Conservation (phyloP, 2,888 invertebrate genomes). For the Synergus itoensis region DNA sequence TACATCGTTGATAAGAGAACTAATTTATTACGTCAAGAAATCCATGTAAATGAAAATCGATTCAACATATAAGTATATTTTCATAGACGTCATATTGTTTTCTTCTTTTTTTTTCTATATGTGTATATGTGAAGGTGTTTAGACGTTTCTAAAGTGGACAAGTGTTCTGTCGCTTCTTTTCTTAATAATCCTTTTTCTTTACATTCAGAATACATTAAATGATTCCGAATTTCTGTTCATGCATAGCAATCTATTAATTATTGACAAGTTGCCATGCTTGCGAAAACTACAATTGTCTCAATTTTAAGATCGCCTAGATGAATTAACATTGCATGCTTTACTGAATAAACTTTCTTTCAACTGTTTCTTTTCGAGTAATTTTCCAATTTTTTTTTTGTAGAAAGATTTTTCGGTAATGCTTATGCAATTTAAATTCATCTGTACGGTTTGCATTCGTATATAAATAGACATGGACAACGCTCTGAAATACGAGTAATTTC, state of each 20-base stretch:
- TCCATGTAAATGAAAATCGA: slow-evolving; percentile 64
- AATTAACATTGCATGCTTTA: slow-evolving; percentile 9
- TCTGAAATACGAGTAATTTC: background rate
- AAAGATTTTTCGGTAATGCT: background rate
- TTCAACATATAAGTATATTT: slow-evolving; percentile 69
- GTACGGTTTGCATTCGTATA: background rate
- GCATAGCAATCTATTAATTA: slow-evolving; percentile 49
- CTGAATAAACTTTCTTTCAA: background rate
- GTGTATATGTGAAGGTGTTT: background rate
- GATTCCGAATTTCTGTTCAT: background rate
- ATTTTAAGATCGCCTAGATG: slow-evolving; percentile 28
- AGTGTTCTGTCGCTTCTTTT: background rate
- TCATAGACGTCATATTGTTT: slow-evolving; percentile 63
- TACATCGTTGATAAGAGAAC: slow-evolving; percentile 58
- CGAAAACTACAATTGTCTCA: slow-evolving; percentile 60
- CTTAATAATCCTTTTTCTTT: background rate
- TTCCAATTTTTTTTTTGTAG: background rate
- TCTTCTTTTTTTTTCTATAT: background rate
- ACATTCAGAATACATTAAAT: background rate
- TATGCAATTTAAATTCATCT: slow-evolving; percentile 5
- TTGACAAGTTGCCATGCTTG: background rate
- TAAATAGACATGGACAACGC: slow-evolving; percentile 9
- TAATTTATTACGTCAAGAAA: slow-evolving; percentile 58
- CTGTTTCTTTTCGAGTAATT: background rate
- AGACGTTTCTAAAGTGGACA: background rate